Base-by-base conservation (phyloP, 2,888 invertebrate genomes). In the Hypomecis punctinalis region DNA sequence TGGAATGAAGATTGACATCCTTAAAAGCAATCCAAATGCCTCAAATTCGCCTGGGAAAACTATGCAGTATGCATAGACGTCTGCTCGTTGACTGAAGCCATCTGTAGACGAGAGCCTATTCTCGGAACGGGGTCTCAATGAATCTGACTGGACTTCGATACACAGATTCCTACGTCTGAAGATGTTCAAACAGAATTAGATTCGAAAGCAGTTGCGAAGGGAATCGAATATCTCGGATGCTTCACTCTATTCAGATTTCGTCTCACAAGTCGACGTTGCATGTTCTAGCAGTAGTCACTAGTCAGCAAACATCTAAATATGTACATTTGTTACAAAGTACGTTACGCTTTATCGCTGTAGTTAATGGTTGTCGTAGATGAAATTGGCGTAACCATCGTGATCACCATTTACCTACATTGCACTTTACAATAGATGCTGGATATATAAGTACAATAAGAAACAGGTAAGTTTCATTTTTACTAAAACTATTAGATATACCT, bases 171-270 rank as follows among this genome's bases (percentile, higher is more conserved):
- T 67, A 75, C 75, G 75, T 76, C 76, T 78, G 78, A 66, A 77
- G 72, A 74, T 76, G 73, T 77, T 79, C 78, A 79, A 84, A 83
- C 75, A 76, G 76, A 82, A 2, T 83, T 81, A 81, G 77, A 79
- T 80, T 72, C 71, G 70, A 80, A 75, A 75, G 78, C 77, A 73
- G 76, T 78, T 76, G 73, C 70, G 76, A 77, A 75, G 70, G 72
- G 73, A 75, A 70, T 76, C 71, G 71, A 73, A 79, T 78, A 76
- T 75, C 76, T 69, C 61, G 73, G 72, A 76, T 73, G 76, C 72
- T 73, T 71, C 65, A 36, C 61, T 68, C 67, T 64, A 71, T 72
- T 67, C 68, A 66, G 64, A 67, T 64, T 71, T 69, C 73, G 66
- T 75, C 76, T 76, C 72, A 54, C 58, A 69, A 65, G 47, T 68